Base-by-base conservation (phyloP, 2,888 invertebrate species). In the Catocala sponsa region DNA sequence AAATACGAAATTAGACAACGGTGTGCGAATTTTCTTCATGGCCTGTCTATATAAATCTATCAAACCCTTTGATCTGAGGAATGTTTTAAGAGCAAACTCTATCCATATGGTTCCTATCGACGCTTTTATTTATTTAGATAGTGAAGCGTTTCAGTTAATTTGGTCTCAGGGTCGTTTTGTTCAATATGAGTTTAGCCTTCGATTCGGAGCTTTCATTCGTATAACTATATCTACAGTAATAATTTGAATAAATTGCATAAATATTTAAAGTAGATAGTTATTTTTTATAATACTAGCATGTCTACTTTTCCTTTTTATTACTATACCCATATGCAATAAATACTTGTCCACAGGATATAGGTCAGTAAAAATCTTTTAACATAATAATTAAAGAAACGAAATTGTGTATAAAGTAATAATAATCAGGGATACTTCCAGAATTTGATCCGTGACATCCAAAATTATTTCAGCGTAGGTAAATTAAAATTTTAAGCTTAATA, bases 71-170 rank as follows among this genome's bases (percentile, higher is more conserved):
- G 44, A 52, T 52, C 13, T 52, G 4, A 50, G 25, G 9, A 56
- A 46, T 51, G 44, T 5, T 11, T 10, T 35, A 46, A 48, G 43
- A 55, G 12, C 48, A 43, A 13, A 25, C 13, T 59, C 51, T 48
- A 42, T 52, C 43, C 62, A 44, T 49, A 41, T 55, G 48, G 47
- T 43, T 60, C 4, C 0, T 2, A 50, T 65, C 47, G 65, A 47
- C 41, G 42, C 38, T 15, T 43, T 11, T 32, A 35, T 13, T 35
- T 68, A 63, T 58, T 68, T 51, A 42, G 13, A 58, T 41, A 44
- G 41, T 15, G 9, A 54, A 59, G 25, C 6, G 25, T n/a, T 56
- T 35, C 10, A 11, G 46, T 46, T 57, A 7, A 6, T 58, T 57
- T 11, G 13, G 10, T 5, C 2, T 58, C 56, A 67, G 43, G 72